Conservation (phyloP, 1,140 invertebrate genomes). For the Dendrolimus punctatus region DNA sequence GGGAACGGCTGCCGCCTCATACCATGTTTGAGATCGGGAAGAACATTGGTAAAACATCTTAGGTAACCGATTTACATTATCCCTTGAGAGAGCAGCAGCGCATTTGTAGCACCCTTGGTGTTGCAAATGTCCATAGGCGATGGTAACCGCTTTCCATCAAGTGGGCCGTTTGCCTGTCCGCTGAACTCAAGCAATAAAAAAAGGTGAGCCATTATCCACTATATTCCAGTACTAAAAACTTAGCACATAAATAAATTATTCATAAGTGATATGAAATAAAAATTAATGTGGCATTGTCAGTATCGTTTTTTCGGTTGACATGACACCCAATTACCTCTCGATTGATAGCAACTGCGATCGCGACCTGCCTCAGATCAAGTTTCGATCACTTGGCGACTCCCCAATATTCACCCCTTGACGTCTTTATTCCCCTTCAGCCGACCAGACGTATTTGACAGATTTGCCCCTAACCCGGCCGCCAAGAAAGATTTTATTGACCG, state of each 20-base stretch:
- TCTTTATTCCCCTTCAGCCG: constrained; percentile 32
- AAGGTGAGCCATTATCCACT: no score
- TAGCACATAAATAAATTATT: not conserved
- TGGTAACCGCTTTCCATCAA: no score
- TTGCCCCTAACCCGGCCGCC: constrained; percentile 31
- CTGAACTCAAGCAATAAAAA: constrained; percentile 1
- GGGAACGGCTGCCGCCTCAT: no score
- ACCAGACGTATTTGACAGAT: constrained; percentile 61
- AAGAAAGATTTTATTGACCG: constrained; percentile 61
- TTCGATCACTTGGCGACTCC: constrained; percentile 50
- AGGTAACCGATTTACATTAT: no score
- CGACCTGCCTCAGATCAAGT: constrained; percentile 54
- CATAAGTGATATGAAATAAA: constrained; percentile 10
- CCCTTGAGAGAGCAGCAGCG: no score
- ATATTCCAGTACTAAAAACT: not conserved
- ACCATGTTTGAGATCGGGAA: no score
- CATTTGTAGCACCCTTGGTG: no score
- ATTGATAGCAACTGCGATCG: constrained; percentile 50
- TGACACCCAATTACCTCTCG: constrained; percentile 56
- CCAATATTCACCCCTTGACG: constrained; percentile 20
- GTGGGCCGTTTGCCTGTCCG: no score
- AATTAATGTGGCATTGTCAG: constrained; percentile 10
- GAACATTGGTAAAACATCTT: no score
- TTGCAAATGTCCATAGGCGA: no score
- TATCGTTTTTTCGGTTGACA: constrained; percentile 42